These are phyloP conservation scores for Cinclus mexicanus DNA, from an alignment of 2,113 vertebrate genomes.

Conservation along the genomic window DNA sequence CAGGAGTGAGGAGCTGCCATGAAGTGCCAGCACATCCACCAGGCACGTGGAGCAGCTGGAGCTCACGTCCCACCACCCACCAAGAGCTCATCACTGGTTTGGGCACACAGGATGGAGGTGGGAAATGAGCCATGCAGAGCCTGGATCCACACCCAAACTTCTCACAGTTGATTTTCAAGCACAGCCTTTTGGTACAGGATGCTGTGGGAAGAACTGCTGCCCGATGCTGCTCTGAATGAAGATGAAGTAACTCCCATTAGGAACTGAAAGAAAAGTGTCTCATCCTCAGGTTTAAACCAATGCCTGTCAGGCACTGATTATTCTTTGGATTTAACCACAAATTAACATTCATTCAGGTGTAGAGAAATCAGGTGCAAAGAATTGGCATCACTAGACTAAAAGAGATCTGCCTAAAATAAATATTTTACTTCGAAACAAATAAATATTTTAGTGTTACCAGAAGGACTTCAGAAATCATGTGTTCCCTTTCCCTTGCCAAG, in stretches of 20 bases:
- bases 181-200: neutral
- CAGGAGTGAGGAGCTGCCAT: neutral
- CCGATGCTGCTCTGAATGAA: neutral
- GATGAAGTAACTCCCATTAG: neutral
- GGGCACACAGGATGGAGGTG: neutral
- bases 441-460: neutral
- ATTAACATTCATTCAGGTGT: neutral
- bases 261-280: neutral
- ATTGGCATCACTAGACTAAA: neutral
- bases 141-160: neutral
- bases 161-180: neutral
- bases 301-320: neutral
- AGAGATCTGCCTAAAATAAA: neutral
- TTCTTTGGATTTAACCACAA: neutral
- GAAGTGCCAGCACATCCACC: neutral
- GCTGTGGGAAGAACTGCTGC: neutral
- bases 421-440: neutral
- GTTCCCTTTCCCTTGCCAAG: neutral
- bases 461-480: neutral
- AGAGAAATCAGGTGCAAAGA: neutral
- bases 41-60: neutral
- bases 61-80: accelerated
- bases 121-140: neutral
- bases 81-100: accelerated
- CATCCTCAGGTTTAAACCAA: neutral